These are phyloP conservation scores for Arctopsyche grandis DNA, from an alignment of 1,140 invertebrate species.

Conservation along the genomic window DNA sequence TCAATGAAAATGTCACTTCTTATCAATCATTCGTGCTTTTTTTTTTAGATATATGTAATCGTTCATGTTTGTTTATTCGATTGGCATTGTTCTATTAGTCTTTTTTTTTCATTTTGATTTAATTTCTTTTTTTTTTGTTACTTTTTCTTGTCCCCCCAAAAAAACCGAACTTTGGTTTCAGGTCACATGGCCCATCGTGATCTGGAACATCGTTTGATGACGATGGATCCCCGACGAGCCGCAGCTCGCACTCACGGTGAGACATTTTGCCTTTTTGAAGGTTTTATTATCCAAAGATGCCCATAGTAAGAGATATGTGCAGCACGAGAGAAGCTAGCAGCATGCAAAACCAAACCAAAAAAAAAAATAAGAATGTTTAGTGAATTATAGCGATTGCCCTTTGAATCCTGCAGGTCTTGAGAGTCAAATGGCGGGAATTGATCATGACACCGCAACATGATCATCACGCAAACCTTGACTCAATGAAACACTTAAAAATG, in stretches of 20 bases:
- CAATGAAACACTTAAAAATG: neutral
- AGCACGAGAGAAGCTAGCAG: no score
- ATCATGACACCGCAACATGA: constrained; percentile 12
- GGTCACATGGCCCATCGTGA: constrained; percentile 53
- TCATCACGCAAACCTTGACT: neutral
- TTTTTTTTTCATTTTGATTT: constrained; percentile 15
- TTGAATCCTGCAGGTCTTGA: constrained; percentile 2
- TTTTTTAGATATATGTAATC: neutral
- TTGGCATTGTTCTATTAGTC: neutral
- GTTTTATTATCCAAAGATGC: constrained; percentile 26
- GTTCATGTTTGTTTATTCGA: neutral
- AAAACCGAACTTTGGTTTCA: constrained; percentile 53
- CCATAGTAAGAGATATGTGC: no score
- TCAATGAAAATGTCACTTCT: neutral
- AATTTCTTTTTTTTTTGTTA: constrained; percentile 43
- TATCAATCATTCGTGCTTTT: constrained; percentile 8
- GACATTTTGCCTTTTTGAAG: constrained; percentile 50
- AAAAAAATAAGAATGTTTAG: neutral
- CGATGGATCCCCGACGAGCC: constrained; percentile 44
- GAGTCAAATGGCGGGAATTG: constrained; percentile 22
- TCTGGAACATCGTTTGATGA: constrained; percentile 55
- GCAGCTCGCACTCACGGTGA: constrained; percentile 53
- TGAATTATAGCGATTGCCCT: neutral
- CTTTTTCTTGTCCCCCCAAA: constrained; percentile 50
- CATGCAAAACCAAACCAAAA: no score